These are phyloP conservation scores for Cotesia typhae DNA, from an alignment of 1,140 invertebrate species.

Conservation along the genomic window DNA sequence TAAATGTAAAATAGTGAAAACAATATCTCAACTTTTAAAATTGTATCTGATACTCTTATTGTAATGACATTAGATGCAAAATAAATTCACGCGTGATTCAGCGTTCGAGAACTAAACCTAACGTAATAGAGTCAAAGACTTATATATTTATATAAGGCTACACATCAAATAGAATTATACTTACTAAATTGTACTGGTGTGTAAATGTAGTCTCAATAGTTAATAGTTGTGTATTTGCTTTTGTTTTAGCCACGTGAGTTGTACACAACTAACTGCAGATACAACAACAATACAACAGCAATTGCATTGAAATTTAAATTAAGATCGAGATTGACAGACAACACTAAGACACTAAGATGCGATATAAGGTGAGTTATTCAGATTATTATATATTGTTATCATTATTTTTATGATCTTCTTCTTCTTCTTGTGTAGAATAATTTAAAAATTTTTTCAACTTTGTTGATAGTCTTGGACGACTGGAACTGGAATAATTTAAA, in stretches of 20 bases:
- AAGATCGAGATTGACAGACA: constrained; percentile 23
- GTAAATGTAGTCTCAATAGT: too few relatives aligned
- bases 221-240: constrained; percentile 1
- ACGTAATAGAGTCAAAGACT: background rate
- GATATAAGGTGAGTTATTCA: constrained; percentile 44
- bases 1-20: too few relatives aligned
- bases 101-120: background rate
- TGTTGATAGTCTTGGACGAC: too few relatives aligned
- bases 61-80: background rate
- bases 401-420: background rate
- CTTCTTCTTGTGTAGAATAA: background rate
- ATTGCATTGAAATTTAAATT: background rate
- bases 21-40: background rate
- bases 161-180: constrained; percentile 5
- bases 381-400: background rate
- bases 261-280: too few relatives aligned
- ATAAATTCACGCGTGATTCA: background rate
- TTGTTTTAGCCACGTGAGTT: constrained; percentile 8
- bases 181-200: too few relatives aligned
- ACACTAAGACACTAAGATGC: constrained; percentile 40
- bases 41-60: constrained; percentile 19
- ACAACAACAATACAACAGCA: background rate
- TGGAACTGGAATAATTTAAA: too few relatives aligned
- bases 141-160: too few relatives aligned
- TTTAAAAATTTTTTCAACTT: too few relatives aligned